Evolutionary conservation across 2,113 vertebrate species (phyloP), one percentile per base, ranked within the genome.

Genomic region (Bos javanicus): DNA sequence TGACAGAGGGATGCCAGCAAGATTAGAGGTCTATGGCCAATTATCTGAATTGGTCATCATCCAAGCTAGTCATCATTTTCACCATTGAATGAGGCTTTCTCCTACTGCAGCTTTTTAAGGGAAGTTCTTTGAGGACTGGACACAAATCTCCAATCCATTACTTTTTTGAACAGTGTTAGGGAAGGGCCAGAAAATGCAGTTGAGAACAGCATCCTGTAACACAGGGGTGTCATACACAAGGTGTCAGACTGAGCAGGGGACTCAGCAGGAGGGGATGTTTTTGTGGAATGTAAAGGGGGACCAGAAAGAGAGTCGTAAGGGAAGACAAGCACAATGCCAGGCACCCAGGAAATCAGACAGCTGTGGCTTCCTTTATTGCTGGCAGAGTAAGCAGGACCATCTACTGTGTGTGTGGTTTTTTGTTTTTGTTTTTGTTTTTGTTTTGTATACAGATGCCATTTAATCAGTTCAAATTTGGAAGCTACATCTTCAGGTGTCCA

Each of bases 401-500:
- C 21, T 46, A 23, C 28, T 3, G 0, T 5, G 81, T 21, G 60
- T 14, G 1, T 39, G n/a, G 1, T 64, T 36, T 39, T 39, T 39
- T 39, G 39, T 39, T 39, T 39, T 39, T 43, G 6, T 25, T 36
- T 71, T n/a, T 26, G 30, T 78, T 26, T 33, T 14, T 48, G 30
- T 78, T 78, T 74, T 64, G 88, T 98, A 96, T 96, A 94, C 97
- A 98, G 96, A 98, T 97, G 96, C 94, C 98, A 97, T 98, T 98
- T 98, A 97, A 98, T 98, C 98, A 92, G 87, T 98, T 98, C 98
- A 98, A 97, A 98, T 98, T 97, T 95, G 95, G 96, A 97, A 98
- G 98, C 98, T 99, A 98, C 98, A 98, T 98, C 98, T 98, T 99
- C 98, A 98, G 98, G 98, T 94, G 94, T 98, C 98, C 97, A 97